A percentile compares a stretch with the other conserved stretches of the same genome.
Evolutionary conservation across 2,113 vertebrate species (phyloP).

Genomic region (Saiga tatarica): DNA sequence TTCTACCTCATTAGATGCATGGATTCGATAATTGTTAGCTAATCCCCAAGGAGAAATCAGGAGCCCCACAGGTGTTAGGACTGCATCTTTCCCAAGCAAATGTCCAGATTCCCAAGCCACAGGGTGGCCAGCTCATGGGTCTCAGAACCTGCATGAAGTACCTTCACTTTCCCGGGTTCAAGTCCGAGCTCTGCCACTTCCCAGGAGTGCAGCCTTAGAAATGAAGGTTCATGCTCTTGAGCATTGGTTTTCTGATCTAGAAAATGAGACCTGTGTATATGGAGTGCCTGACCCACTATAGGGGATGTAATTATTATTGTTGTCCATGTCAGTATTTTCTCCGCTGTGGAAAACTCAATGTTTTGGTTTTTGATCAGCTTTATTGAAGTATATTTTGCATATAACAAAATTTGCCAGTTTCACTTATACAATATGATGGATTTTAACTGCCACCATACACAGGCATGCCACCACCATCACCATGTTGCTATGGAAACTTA

Average conservation of each 20-base stretch:
- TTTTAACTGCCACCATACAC: background rate
- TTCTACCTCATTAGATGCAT: constrained; percentile 57
- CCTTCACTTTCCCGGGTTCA: background rate
- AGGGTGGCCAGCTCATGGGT: background rate
- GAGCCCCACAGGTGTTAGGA: background rate
- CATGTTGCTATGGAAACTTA: background rate
- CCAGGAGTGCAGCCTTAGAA: background rate
- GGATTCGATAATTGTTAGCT: constrained; percentile 44
- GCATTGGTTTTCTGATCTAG: background rate
- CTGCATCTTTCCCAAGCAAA: background rate
- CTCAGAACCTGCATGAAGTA: background rate
- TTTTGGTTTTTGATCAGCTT: background rate
- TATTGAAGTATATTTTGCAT: background rate
- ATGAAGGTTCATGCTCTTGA: background rate
- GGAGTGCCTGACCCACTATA: background rate
- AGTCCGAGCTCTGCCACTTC: background rate
- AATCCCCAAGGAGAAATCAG: constrained; percentile 19
- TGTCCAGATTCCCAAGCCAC: background rate
- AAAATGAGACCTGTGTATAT: background rate
- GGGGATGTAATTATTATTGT: background rate
- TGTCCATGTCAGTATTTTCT: background rate
- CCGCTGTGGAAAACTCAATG: background rate
- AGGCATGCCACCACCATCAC: background rate
- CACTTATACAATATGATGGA: background rate
- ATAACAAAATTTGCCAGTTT: background rate